phyloP scores from a whole-genome alignment of 1,140 invertebrate genomes.

The Ceratoteleas bidentatus region DNA sequence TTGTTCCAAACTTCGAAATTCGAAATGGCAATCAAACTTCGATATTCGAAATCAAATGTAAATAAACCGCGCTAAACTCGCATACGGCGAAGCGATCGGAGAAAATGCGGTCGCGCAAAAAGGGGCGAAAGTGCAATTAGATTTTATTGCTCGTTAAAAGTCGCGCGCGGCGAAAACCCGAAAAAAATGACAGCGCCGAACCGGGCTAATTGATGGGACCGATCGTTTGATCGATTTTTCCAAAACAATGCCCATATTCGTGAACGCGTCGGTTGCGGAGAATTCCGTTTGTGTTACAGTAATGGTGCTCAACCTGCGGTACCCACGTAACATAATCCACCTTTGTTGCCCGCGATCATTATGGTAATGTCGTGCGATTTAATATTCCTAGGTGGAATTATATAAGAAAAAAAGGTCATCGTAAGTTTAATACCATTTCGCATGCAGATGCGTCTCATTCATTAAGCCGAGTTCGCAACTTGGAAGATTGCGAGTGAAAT shows the following conservation, averaged over 20 bases:
- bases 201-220: constrained; percentile 14
- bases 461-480: too few relatives aligned
- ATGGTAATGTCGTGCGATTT: constrained; percentile 34
- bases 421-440: constrained; percentile 14
- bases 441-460: constrained; percentile 18
- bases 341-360: constrained; percentile 40
- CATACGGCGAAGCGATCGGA: too few relatives aligned
- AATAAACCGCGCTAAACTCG: too few relatives aligned
- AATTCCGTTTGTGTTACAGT: constrained; percentile 43
- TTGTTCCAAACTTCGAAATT: too few relatives aligned
- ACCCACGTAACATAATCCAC: constrained; percentile 51
- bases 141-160: constrained; percentile 34
- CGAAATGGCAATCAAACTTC: too few relatives aligned
- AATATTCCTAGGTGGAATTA: constrained; percentile 33
- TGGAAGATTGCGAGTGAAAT: too few relatives aligned
- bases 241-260: constrained; percentile 5
- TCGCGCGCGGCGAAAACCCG: not conserved
- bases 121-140: constrained; percentile 15
- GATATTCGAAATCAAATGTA: too few relatives aligned
- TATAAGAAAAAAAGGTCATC: constrained; percentile 45
- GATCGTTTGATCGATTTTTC: not conserved
- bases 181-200: constrained; percentile 16
- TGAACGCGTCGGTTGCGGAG: constrained; percentile 4
- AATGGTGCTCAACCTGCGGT: constrained; percentile 53
- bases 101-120: too few relatives aligned